Evolutionary conservation across 2,797 vertebrate genomes (phyloP).

Genomic region (Sebastes dallii): DNA sequence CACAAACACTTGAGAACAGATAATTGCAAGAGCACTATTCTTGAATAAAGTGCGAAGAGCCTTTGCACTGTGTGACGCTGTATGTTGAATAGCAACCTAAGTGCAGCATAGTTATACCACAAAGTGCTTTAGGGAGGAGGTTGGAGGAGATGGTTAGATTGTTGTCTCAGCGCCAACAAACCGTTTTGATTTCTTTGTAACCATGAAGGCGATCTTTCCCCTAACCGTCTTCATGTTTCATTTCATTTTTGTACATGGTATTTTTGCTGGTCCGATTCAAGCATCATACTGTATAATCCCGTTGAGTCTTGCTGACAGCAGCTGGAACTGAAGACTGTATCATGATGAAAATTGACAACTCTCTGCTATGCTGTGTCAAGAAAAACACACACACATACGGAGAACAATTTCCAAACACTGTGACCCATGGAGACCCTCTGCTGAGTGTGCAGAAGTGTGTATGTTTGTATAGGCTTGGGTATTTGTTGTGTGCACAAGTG

Average conservation of each 20-base stretch:
- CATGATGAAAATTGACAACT: slow-evolving; percentile 7
- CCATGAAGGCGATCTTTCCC: background rate
- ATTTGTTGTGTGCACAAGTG: background rate
- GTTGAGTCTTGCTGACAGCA: slow-evolving; percentile 3
- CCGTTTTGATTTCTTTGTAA: background rate
- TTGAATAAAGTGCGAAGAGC: background rate
- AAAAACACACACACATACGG: background rate
- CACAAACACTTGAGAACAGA: background rate
- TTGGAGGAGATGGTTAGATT: background rate
- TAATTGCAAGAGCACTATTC: background rate
- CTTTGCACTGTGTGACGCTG: background rate
- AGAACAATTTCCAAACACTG: slow-evolving; percentile 10
- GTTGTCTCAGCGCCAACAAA: background rate
- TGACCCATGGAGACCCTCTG: slow-evolving; percentile 1
- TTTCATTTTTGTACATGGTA: background rate
- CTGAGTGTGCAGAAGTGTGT: background rate
- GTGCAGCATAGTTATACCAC: background rate
- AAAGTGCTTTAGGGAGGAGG: background rate
- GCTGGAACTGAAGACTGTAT: background rate
- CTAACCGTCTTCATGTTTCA: background rate
- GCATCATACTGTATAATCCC: background rate
- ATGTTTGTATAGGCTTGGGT: background rate
- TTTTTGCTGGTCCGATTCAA: background rate
- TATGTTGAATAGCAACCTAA: background rate
- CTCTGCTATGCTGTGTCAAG: background rate